Conservation (phyloP, 1,140 invertebrate species). For the Megalonaias nervosa region DNA sequence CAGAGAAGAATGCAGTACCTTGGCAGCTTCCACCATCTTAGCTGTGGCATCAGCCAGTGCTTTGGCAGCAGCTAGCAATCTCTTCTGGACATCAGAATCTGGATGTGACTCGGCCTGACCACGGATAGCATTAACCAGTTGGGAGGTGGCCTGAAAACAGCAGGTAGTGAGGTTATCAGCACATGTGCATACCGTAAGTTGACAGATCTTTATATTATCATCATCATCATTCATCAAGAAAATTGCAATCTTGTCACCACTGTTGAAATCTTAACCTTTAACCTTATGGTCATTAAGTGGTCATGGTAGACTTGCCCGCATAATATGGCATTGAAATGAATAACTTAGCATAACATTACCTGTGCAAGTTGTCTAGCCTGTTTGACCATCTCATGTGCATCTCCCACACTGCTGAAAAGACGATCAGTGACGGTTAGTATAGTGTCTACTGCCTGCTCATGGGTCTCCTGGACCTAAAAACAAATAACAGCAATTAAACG, state of each 20-base stretch:
- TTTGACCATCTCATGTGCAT: conserved; percentile 92
- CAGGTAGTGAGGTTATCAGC: too few relatives aligned
- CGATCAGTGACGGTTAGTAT: conserved; percentile 93
- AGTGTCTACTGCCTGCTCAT: conserved; percentile 90
- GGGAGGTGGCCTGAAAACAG: conserved; percentile 83
- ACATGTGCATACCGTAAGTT: too few relatives aligned
- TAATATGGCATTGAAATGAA: background rate
- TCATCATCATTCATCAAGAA: too few relatives aligned
- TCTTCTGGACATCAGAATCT: conserved; percentile 90
- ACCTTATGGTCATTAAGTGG: too few relatives aligned
- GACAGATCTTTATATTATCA: too few relatives aligned
- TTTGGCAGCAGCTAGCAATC: conserved; percentile 87
- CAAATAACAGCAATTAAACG: too few relatives aligned
- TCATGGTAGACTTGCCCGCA: too few relatives aligned
- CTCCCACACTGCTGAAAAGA: conserved; percentile 86
- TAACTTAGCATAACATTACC: conserved; percentile 45
- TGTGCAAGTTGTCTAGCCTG: conserved; percentile 92
- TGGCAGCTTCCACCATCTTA: conserved; percentile 95
- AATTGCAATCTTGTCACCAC: too few relatives aligned
- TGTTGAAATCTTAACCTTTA: too few relatives aligned
- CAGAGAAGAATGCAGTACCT: conserved; percentile 69
- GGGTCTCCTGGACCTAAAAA: conserved; percentile 56
- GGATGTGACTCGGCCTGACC: conserved; percentile 90
- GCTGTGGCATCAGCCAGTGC: conserved; percentile 96
- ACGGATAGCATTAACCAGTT: conserved; percentile 94